Base-by-base conservation (phyloP, 2,797 vertebrate genomes). In the Taeniopygia guttata region DNA sequence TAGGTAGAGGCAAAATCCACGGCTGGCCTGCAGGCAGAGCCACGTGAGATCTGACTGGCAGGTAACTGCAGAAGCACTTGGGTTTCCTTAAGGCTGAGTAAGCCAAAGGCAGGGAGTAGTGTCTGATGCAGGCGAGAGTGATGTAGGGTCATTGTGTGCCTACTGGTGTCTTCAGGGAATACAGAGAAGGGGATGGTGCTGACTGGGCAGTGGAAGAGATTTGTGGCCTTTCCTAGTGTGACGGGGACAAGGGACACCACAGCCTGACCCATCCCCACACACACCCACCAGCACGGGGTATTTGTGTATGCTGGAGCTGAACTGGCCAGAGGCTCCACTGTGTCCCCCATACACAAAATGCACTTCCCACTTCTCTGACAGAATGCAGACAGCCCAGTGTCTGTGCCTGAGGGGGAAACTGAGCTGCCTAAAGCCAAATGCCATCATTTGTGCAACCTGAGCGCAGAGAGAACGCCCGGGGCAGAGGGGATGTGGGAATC, bases 331-430 rank as follows among this genome's bases (percentile, higher is more conserved):
- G 46, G 46, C 34, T 63, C 15, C 26, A 2, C 5, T 4, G 30
- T 4, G 25, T 29, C n/a, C 15, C 18, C 19, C 6, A 2, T 4
- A 17, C 0, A 3, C 0, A 0, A 17, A 16, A 60, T 3, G 26
- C 16, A 4, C 18, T 69, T 58, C 23, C 38, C 27, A 26, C 15
- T 59, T 32, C 54, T 21, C 40, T 1, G 2, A 34, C 18, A 40
- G 58, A 87, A 75, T 60, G 42, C 52, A 58, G 25, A 40, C 2
- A 2, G 49, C 16, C 13, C 77, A 1, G 0, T 17, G 23, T 18
- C 13, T 17, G 13, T 21, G 32, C 38, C n/a, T 29, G 43, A 7
- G 27, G 48, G 25, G 7, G 1, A 30, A 10, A 15, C 20, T 14
- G 64, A 55, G 48, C 30, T 62, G 40, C 52, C 48, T 84, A 48